Percentiles rank a stretch among this genome's conserved stretches.
Conservation (phyloP, 2,797 vertebrate species). For the Pangasius mekongensis region DNA sequence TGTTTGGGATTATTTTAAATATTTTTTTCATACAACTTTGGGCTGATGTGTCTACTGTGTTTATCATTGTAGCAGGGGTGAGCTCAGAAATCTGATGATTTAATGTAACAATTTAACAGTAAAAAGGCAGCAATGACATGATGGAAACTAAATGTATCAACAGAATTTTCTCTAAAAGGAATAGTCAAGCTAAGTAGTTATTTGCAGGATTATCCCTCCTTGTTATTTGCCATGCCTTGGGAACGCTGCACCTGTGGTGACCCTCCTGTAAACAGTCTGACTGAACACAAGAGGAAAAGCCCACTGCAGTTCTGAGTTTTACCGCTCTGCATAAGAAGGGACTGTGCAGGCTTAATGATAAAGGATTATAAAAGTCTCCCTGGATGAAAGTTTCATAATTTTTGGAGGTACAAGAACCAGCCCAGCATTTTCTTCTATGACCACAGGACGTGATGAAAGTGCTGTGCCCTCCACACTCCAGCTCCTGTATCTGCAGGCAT, state of each 20-base stretch:
- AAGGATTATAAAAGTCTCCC: conserved; percentile 60
- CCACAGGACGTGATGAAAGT: conserved; percentile 62
- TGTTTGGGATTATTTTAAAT: conserved; percentile 71
- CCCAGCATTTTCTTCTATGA: conserved; percentile 50
- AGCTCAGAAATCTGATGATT: conserved; percentile 67
- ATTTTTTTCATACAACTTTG: conserved; percentile 61
- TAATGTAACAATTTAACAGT: conserved; percentile 46
- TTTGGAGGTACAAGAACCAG: conserved; percentile 55
- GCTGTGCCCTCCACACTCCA: conserved; percentile 61
- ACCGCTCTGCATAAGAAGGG: conserved; percentile 46
- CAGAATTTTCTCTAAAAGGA: conserved; percentile 39
- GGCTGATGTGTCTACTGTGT: conserved; percentile 71
- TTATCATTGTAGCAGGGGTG: conserved; percentile 61
- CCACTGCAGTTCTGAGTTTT: conserved; percentile 44
- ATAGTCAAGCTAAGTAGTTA: conserved; percentile 52
- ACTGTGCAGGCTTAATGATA: conserved; percentile 52
- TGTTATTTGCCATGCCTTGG: conserved; percentile 60
- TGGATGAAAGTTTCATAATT: conserved; percentile 52
- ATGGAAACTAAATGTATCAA: conserved; percentile 31
- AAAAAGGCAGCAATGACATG: conserved; percentile 45
- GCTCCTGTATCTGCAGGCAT: conserved; percentile 74
- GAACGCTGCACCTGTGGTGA: conserved; percentile 55
- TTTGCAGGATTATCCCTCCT: conserved; percentile 51
- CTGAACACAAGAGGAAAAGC: conserved; percentile 59
- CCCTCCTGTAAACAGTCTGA: conserved; percentile 52